Evolutionary conservation across 2,888 invertebrate species (phyloP), one percentile per base, ranked within the genome.

Genomic region (Tenthredo mesomela): DNA sequence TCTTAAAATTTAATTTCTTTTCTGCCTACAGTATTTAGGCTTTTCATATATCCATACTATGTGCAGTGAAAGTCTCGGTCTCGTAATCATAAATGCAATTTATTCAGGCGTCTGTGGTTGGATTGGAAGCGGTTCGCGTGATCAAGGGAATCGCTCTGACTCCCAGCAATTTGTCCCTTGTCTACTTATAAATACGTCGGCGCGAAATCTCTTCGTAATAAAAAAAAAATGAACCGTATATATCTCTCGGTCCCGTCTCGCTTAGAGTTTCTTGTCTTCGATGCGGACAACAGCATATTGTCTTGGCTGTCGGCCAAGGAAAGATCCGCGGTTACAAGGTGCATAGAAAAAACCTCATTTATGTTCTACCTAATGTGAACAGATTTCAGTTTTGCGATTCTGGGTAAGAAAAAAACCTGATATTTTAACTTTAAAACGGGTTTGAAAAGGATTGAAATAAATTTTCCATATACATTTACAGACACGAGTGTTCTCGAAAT

Each of bases 1-100:
- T 33, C 18, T 77, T 58, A 18, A 54, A 70, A 84, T 71, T 86
- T 47, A 33, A 77, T 77, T 86, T 84, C 84, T 86, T 70, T 82
- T 75, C 70, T 85, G 73, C 5, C 67, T 12, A 5, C 15, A 7
- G 15, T 67, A 67, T 67, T 67, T 33, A 4, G 84, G 73, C 15
- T 82, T 29, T 67, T 84, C 21, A 54, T 54, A 54, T 54, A 47
- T 50, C 54, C 47, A 15, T 12, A n/a, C n/a, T n/a, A 54, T n/a
- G 21, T 33, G 29, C 18, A n/a, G n/a, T n/a, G 18, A 50, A 33
- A 77, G 29, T 33, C 29, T 1, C 73, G 43, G 7, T 15, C 33
- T 54, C 29, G 25, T 77, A 54, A 77, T 50, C 37, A 50, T 18
- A 77, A 77, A 77, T 50, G 50, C 75, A 77, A 77, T 77, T 77